These are phyloP conservation scores for Podarcis muralis DNA, from an alignment of 2,113 vertebrate species.

Conservation along the genomic window DNA sequence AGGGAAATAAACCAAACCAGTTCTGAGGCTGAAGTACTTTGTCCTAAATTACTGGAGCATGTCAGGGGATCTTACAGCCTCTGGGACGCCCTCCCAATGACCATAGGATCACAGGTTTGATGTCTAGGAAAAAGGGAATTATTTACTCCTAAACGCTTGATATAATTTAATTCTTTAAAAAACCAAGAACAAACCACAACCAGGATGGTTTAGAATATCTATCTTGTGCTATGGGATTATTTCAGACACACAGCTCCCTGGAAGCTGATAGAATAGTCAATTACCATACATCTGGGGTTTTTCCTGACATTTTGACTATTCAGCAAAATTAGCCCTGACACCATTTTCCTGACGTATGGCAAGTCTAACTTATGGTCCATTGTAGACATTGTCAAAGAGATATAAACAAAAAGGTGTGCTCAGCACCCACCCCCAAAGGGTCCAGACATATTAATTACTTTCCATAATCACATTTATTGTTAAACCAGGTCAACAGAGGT, in stretches of 20 bases:
- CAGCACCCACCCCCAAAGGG: neutral
- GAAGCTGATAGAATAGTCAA: neutral
- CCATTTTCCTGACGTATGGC: too few relatives aligned
- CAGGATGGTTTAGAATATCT: too few relatives aligned
- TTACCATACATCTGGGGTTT: neutral
- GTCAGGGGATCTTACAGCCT: too few relatives aligned
- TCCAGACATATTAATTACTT: neutral
- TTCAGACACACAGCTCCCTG: neutral
- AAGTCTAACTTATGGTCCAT: neutral
- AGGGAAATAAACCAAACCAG: too few relatives aligned
- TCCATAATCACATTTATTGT: neutral
- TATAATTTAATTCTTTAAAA: neutral
- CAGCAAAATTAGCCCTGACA: too few relatives aligned
- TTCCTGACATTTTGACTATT: too few relatives aligned
- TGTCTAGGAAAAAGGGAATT: neutral
- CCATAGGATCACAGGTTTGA: too few relatives aligned
- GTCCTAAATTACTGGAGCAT: too few relatives aligned
- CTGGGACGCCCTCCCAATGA: too few relatives aligned
- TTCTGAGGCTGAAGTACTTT: too few relatives aligned
- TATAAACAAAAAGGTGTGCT: neutral
- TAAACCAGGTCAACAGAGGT: neutral
- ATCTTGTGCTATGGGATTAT: neutral
- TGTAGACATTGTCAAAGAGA: neutral
- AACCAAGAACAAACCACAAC: too few relatives aligned
- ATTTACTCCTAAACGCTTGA: neutral